Base-by-base conservation (phyloP, 2,113 vertebrate genomes). In the Siniperca knerii region DNA sequence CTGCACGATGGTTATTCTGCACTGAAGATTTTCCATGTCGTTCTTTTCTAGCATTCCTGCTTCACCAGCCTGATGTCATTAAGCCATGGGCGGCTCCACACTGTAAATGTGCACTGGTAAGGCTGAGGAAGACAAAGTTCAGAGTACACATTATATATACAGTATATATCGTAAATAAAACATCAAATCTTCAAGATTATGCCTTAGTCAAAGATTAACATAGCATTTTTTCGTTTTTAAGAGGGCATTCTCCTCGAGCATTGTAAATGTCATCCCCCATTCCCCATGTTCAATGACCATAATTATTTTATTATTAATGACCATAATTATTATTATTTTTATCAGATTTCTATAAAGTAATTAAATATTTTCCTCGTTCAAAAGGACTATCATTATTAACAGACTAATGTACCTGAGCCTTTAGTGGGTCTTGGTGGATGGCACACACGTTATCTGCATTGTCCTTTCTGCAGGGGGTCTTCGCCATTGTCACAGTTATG, bases 391-490 rank as follows among this genome's bases (percentile, higher is more conserved):
- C 1, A 20, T 25, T 37, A 20, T 65, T 1, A 57, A 48, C 23
- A 37, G 44, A 33, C 37, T 33, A 21, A 18, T n/a, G 46, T 13
- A 96, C 96, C 84, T 0, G 0, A 64, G 64, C 48, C 35, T 20
- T 0, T 0, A 0, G 7, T 13, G 42, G 25, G 2, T 84, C 58
- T 1, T 8, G 0, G 0, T 85, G 13, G 44, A 89, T 0, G 0
- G 3, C 0, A 3, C 95, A 96, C 6, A 6, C 1, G 21, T 84
- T 54, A 4, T 74, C 37, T 0, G 2, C 4, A 0, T 1, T 16
- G 10, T 1, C 2, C 74, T 95, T 96, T 66, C 71, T 93, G 93
- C 96, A 96, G 0, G 21, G 0, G 1, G 94, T 95, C 55, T 40
- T 91, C 0, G 0, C 90, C 95, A 96, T 84, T 3, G 69, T 74